These are phyloP conservation scores for Drosophila kikkawai DNA, from an alignment of 1,140 invertebrate species.

Conservation along the genomic window DNA sequence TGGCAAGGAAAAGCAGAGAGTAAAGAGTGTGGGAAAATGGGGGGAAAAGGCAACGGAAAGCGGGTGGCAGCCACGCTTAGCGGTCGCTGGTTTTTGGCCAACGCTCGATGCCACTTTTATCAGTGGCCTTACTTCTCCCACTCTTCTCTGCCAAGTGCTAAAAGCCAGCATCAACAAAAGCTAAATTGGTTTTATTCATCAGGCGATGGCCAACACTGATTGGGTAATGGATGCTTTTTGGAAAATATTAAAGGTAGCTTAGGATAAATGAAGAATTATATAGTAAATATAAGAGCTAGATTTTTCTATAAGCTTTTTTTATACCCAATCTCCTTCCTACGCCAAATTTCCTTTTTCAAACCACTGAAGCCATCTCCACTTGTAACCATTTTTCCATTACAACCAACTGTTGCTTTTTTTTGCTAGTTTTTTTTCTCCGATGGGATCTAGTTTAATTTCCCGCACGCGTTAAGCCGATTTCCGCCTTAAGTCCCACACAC, in stretches of 20 bases:
- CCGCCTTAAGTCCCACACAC: slow-evolving; percentile 49
- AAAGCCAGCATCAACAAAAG: slow-evolving; percentile 19
- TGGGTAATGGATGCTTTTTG: slow-evolving; percentile 21
- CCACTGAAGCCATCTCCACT: slow-evolving; percentile 21
- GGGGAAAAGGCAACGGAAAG: slow-evolving; percentile 6
- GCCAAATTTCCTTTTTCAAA: not conserved
- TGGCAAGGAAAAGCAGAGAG: slow-evolving; percentile 15
- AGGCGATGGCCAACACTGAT: slow-evolving; percentile 6
- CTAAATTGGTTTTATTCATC: slow-evolving; percentile 35
- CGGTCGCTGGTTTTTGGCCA: slow-evolving; percentile 29
- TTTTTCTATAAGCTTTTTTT: too few species aligned
- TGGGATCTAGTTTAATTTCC: slow-evolving; percentile 52
- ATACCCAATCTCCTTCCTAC: not conserved
- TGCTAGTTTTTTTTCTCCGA: not conserved
- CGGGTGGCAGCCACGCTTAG: slow-evolving; percentile 23
- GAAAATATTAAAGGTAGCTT: not conserved
- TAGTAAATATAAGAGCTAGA: too few species aligned
- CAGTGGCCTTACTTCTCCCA: not conserved
- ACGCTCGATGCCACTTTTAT: slow-evolving; percentile 32
- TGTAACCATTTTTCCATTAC: slow-evolving; percentile 8
- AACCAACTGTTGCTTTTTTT: slow-evolving; percentile 16
- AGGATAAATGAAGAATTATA: not conserved
- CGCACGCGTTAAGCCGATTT: slow-evolving; percentile 52
- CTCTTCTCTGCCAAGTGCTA: slow-evolving; percentile 16
- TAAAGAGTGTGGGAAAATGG: slow-evolving; percentile 18